These are phyloP conservation scores for Stegostoma tigrinum DNA, from an alignment of 2,113 vertebrate species.

Conservation along the genomic window DNA sequence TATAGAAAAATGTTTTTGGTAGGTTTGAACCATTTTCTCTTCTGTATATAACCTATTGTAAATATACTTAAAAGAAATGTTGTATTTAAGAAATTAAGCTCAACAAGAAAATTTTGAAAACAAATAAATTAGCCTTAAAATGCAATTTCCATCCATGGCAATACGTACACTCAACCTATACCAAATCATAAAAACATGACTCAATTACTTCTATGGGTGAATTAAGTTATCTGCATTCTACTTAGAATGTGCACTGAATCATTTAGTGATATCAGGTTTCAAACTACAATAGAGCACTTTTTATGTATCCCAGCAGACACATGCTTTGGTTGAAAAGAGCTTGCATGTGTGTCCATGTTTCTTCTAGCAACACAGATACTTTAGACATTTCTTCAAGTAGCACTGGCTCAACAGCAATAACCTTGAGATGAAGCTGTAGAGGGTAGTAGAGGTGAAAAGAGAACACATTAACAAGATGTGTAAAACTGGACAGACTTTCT, in stretches of 20 bases:
- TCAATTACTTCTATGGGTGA: not conserved
- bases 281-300: constrained; percentile 78
- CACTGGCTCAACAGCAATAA: constrained; percentile 64
- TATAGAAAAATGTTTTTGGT: not conserved
- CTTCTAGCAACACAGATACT: constrained; percentile 63
- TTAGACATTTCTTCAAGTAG: constrained; percentile 63
- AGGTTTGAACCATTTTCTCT: not conserved
- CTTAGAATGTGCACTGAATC: not conserved
- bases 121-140: not conserved
- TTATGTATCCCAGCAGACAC: constrained; percentile 81
- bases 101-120: constrained; percentile 9
- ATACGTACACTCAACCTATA: not conserved
- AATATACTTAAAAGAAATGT: too few species aligned
- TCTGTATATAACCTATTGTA: not conserved
- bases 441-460: not conserved
- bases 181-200: not conserved
- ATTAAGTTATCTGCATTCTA: not conserved
- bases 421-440: constrained; percentile 71
- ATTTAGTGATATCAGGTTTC: not conserved
- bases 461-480: not conserved
- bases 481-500: not conserved
- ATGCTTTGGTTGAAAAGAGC: constrained; percentile 77
- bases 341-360: constrained; percentile 70
- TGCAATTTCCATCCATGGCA: not conserved
- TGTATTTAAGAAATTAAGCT: not conserved